Evolutionary conservation across 1,140 invertebrate species (phyloP).

Genomic region (Archegozetes longisetosus): DNA sequence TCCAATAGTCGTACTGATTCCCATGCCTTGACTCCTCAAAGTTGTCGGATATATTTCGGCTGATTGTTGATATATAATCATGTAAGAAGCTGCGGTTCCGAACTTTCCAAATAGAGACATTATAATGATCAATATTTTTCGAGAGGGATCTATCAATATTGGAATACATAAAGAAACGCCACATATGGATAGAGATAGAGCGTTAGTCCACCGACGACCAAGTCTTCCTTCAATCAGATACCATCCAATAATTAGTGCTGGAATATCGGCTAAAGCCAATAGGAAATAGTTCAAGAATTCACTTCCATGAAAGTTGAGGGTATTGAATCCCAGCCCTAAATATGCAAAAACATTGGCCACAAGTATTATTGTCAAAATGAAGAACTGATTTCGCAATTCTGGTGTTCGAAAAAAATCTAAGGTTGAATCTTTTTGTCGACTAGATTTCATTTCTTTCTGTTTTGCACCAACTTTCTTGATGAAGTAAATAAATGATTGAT

Average conservation of each 20-base stretch:
- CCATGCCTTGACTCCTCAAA: conserved; percentile 24
- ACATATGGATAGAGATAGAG: conserved; percentile 25
- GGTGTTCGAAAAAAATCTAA: conserved; percentile 20
- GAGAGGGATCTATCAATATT: conserved; percentile 20
- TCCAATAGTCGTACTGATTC: conserved; percentile 25
- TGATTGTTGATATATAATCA: conserved; percentile 21
- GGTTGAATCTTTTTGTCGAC: conserved; percentile 12
- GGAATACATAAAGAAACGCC: conserved; percentile 25
- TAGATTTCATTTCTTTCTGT: background rate
- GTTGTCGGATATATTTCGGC: conserved; percentile 25
- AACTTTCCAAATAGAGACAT: conserved; percentile 20
- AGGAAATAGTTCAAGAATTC: conserved; percentile 45
- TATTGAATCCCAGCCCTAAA: conserved; percentile 23
- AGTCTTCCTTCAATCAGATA: conserved; percentile 22
- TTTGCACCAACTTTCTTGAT: background rate
- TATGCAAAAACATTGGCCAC: conserved; percentile 20
- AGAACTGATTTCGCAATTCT: conserved; percentile 17
- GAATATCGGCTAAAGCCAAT: conserved; percentile 27
- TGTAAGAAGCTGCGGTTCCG: conserved; percentile 17
- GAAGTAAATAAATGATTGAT: background rate
- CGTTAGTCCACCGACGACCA: conserved; percentile 26
- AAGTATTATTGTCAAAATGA: conserved; percentile 13
- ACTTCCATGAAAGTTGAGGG: conserved; percentile 23
- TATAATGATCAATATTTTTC: background rate
- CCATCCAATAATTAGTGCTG: conserved; percentile 20